Evolutionary conservation across 1,140 invertebrate genomes (phyloP), one percentile per base, ranked within the genome.

Genomic region (Penaeus japonicus): DNA sequence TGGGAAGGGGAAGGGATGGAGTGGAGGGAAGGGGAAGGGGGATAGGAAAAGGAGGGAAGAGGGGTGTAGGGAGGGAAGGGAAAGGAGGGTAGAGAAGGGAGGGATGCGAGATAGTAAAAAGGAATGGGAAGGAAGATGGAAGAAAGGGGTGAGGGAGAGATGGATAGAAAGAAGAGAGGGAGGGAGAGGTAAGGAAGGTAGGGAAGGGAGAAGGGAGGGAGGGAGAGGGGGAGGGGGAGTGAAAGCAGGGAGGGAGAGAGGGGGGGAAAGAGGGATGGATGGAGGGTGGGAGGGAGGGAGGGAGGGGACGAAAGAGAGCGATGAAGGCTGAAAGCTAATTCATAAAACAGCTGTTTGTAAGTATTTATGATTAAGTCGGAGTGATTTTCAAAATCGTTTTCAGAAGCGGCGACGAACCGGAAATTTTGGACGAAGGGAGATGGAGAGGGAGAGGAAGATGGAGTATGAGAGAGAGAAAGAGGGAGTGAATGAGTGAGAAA

Each of bases 31-130:
- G 32, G 24, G 24, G 65, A 12, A 70, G 65, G 22, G n/a, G 32
- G 65, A 70, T 17, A 24, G 24, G 32, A n/a, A 32, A n/a, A 24
- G n/a, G 24, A 3, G 24, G 65, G 22, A 70, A n/a, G 24, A 32
- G 32, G 32, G 24, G 65, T 18, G n/a, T 18, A n/a, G 24, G 24
- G 24, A 15, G 32, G 24, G 15, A n/a, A 70, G 24, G n/a, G 24
- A 70, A n/a, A 70, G 32, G 65, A 30, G n/a, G 65, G 15, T 17
- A n/a, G 15, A 15, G 65, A 30, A 7, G 70, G 70, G 77, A 77
- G 53, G 73, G 70, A 85, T 54, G 70, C 77, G 77, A 77, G 70
- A 73, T 47, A 78, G 84, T 20, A 78, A 53, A 78, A 78, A n/a
- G 39, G 53, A 12, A 47, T 0, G 39, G 7, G 39, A 10, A 7